Evolutionary conservation across 2,113 vertebrate genomes (phyloP).

Genomic region (Arizona elegans): DNA sequence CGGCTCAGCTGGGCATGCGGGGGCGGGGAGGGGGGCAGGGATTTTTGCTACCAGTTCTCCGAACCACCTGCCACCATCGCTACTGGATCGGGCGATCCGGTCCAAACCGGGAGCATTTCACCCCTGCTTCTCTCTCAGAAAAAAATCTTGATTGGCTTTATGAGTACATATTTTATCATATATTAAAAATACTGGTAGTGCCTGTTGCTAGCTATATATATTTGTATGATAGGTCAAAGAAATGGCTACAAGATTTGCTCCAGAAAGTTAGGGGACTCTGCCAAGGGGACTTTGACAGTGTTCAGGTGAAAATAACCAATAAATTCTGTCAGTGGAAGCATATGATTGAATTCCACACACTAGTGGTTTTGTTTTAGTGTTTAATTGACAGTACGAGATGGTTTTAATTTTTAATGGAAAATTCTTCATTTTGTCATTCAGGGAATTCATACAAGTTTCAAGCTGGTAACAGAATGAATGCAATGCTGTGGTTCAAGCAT

Average conservation of each 20-base stretch:
- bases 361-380: background rate
- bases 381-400: background rate
- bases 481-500: slow-evolving; percentile 97
- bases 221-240: background rate
- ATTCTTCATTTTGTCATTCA: slow-evolving; percentile 58
- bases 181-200: background rate
- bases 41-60: no score
- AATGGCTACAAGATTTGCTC: background rate
- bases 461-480: slow-evolving; percentile 91
- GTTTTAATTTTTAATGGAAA: background rate
- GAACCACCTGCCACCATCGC: no score
- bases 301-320: background rate
- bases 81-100: no score
- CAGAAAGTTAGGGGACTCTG: background rate
- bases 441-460: slow-evolving; percentile 99
- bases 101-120: no score
- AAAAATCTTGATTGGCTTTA: background rate
- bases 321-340: background rate
- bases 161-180: background rate
- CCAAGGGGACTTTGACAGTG: background rate
- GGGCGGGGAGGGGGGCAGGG: no score
- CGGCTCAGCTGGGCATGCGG: no score
- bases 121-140: background rate
- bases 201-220: background rate
- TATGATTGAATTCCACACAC: background rate